Evolutionary conservation across 2,888 invertebrate genomes (phyloP), one percentile per base, ranked within the genome.

Genomic region (Aspidapion aeneum): DNA sequence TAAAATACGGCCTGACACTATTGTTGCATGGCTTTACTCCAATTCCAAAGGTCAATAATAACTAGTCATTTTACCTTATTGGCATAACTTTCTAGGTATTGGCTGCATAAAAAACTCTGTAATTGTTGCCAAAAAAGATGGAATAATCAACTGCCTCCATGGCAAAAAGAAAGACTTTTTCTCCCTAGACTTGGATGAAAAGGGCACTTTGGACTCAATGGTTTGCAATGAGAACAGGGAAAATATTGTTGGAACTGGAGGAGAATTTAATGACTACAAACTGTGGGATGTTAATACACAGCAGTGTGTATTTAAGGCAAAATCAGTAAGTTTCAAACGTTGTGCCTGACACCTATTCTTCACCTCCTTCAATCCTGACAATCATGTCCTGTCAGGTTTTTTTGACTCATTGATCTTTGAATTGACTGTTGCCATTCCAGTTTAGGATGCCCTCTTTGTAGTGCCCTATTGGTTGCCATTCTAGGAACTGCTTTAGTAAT

Each of bases 181-280:
- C 5, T 68, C 81, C 1, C 69, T 87, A 0, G 79, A 86, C 61
- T 84, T 87, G 1, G 90, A 89, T 0, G 77, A 78, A 58, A 72
- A 73, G 22, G 81, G 80, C 0, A 84, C 89, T 67, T 72, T 93
- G 51, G 84, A 85, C 57, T 82, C 84, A 66, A 86, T 95, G 86
- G 82, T 83, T 63, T 85, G 89, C 62, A 90, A 88, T 67, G 74
- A 75, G 1, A 77, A 81, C 9, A 81, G 87, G 50, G 77, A 74
- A 21, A 84, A 86, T 60, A 72, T 90, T 19, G 83, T 96, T 71
- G 96, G 91, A 2, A 94, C 89, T 68, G 98, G 97, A 18, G 98
- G 98, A 0, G 90, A 92, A 77, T 91, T 90, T 71, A 94, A 95
- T 74, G 92, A 93, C 71, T 79, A 98, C 0, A 94, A 95, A 81